Conservation (phyloP, 2,113 vertebrate species). For the Gallinago undulata region DNA sequence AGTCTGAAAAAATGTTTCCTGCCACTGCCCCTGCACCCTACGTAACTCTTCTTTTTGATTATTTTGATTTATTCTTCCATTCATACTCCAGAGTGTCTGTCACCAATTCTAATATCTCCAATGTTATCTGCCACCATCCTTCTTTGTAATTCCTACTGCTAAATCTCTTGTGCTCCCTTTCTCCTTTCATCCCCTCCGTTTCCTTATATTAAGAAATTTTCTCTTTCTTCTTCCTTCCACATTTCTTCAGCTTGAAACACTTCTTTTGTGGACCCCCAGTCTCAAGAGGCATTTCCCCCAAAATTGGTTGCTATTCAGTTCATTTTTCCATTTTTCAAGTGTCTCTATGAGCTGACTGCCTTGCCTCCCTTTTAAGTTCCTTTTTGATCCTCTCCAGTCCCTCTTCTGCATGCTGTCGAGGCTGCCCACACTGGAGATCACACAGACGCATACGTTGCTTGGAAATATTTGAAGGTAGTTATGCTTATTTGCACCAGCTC, state of each 20-base stretch:
- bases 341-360: neutral
- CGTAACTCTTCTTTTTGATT: neutral
- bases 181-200: neutral
- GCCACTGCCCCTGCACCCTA: neutral
- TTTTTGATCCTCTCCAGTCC: neutral
- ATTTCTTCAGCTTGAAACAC: neutral
- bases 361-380: neutral
- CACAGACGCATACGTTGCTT: neutral
- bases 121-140: neutral
- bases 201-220: neutral
- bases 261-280: neutral
- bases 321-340: neutral
- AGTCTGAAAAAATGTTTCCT: neutral
- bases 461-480: neutral
- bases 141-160: neutral
- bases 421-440: neutral
- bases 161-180: neutral
- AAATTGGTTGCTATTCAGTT: neutral
- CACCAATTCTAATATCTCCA: neutral
- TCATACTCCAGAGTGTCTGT: neutral
- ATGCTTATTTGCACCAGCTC: neutral
- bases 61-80: constrained; percentile 1
- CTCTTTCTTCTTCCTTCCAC: neutral
- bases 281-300: neutral
- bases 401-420: neutral